Evolutionary conservation across 2,888 invertebrate genomes (phyloP).

Genomic region (Tortrix viridana): DNA sequence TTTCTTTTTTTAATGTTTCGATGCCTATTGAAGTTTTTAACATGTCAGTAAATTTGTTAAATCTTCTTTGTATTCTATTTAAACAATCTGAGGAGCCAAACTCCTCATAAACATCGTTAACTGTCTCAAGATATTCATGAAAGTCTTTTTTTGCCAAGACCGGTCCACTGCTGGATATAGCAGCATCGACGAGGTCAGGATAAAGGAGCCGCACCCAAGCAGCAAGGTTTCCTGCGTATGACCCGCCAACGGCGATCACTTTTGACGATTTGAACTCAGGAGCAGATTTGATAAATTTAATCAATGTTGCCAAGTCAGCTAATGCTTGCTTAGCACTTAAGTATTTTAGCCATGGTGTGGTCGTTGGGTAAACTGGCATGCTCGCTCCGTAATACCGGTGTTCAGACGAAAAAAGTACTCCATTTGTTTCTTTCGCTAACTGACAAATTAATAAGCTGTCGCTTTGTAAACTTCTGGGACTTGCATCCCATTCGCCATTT

Average conservation of each 20-base stretch:
- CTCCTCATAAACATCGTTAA: conserved; percentile 65
- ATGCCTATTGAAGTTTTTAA: conserved; percentile 61
- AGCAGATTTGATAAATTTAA: conserved; percentile 55
- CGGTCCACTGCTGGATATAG: conserved; percentile 72
- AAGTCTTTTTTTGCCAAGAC: conserved; percentile 72
- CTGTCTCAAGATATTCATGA: conserved; percentile 70
- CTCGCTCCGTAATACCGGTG: conserved; percentile 76
- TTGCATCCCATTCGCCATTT: conserved; percentile 64
- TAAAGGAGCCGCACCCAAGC: conserved; percentile 72
- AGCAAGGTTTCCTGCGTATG: conserved; percentile 74
- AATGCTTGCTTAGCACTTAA: conserved; percentile 69
- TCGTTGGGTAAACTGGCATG: conserved; percentile 60
- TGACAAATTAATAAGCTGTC: conserved; percentile 64
- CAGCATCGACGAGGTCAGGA: conserved; percentile 69
- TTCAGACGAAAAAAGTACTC: conserved; percentile 68
- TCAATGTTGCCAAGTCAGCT: conserved; percentile 63
- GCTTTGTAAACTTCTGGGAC: conserved; percentile 53
- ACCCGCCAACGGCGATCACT: conserved; percentile 71
- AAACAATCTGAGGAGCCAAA: conserved; percentile 62
- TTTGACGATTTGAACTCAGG: conserved; percentile 58
- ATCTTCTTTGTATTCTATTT: conserved; percentile 55
- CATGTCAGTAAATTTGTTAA: conserved; percentile 57
- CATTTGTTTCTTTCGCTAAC: conserved; percentile 70
- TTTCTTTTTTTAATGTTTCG: conserved; percentile 59
- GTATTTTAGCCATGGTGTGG: conserved; percentile 59